Evolutionary conservation across 2,888 invertebrate genomes (phyloP).

Genomic region (Anthrax anthrax): DNA sequence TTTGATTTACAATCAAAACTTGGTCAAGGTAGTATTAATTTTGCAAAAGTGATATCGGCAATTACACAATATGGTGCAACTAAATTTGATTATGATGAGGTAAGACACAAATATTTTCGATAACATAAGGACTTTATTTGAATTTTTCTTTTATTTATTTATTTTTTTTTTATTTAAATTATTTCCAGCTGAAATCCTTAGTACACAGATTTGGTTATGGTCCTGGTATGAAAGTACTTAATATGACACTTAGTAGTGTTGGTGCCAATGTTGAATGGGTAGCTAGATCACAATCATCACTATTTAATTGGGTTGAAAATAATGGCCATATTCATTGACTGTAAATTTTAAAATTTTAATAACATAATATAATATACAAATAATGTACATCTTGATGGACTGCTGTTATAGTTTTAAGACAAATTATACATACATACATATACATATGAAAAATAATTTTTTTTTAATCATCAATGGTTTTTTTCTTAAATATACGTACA

Average conservation of each 20-base stretch:
- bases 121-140: neutral
- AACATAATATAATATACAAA: too few relatives aligned
- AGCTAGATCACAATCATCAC: conserved; percentile 29
- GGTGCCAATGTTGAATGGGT: conserved; percentile 36
- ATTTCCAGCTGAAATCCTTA: conserved; percentile 29
- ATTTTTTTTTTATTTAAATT: conserved; percentile 4
- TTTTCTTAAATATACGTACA: too few relatives aligned
- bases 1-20: conserved; percentile 31
- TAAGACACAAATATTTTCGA: conserved; percentile 10
- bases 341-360: conserved; percentile 4
- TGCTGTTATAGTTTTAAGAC: neutral
- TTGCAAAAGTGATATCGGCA: conserved; percentile 35
- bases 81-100: conserved; percentile 36
- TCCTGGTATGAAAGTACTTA: conserved; percentile 31
- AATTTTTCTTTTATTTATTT: neutral
- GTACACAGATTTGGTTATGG: conserved; percentile 35
- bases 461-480: too few relatives aligned
- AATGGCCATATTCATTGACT: conserved; percentile 28
- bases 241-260: conserved; percentile 34
- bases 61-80: conserved; percentile 36
- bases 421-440: neutral
- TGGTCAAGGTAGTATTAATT: conserved; percentile 31
- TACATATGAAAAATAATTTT: neutral
- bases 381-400: neutral
- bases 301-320: conserved; percentile 34